Percentiles rank a stretch among this genome's conserved stretches.
Conservation (phyloP, 2,888 invertebrate species). For the Mesorhabditis spiculigera region DNA sequence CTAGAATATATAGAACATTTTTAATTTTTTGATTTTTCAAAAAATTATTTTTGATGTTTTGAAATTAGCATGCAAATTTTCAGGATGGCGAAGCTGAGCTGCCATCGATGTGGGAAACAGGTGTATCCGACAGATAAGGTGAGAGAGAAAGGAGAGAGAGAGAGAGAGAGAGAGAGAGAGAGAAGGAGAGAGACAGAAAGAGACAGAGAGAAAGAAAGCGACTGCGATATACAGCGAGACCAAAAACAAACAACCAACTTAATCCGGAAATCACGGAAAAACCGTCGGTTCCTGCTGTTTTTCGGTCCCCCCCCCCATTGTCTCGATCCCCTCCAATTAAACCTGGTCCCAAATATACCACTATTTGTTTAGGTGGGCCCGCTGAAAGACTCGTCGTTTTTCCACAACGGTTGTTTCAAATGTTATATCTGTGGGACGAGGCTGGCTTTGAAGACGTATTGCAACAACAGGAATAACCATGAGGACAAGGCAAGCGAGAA, state of each 20-base stretch:
- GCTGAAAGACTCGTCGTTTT: slow-evolving; percentile 56
- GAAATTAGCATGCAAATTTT: background rate
- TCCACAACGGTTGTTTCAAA: slow-evolving; percentile 59
- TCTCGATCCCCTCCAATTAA: background rate
- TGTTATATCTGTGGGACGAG: slow-evolving; percentile 59
- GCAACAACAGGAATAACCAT: slow-evolving; percentile 57
- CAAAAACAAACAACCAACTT: too few relatives aligned
- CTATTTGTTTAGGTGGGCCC: slow-evolving; percentile 43
- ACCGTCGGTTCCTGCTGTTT: too few relatives aligned
- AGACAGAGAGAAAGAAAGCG: too few relatives aligned
- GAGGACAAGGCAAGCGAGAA: slow-evolving; percentile 42
- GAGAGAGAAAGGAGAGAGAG: too few relatives aligned
- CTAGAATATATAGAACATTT: too few relatives aligned
- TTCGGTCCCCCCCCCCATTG: background rate
- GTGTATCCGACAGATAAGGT: slow-evolving; percentile 59
- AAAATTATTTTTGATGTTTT: too few relatives aligned
- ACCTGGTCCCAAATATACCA: background rate
- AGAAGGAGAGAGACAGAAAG: background rate
- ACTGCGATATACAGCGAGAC: too few relatives aligned
- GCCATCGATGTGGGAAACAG: slow-evolving; percentile 57
- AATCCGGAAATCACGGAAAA: too few relatives aligned
- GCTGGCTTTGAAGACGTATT: slow-evolving; percentile 56
- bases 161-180: slow-evolving; percentile 9
- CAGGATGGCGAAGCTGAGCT: slow-evolving; percentile 50
- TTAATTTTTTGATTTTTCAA: too few relatives aligned